phyloP scores from a whole-genome alignment of 2,888 invertebrate species.

The Drosophila planitibia region DNA sequence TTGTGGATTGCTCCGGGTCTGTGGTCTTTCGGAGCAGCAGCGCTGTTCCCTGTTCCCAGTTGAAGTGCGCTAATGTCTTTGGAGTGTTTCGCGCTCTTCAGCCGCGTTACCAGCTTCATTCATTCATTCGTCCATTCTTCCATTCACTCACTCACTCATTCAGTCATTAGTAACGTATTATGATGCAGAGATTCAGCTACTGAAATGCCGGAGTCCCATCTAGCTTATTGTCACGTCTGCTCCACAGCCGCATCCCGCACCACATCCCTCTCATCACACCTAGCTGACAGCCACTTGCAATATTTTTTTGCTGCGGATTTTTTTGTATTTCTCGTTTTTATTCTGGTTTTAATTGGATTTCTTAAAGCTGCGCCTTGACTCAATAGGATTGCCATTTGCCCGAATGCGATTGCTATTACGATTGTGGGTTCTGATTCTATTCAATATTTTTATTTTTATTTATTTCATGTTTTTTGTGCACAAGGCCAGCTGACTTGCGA shows the following conservation, averaged over 20 bases:
- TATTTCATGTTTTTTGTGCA: neutral
- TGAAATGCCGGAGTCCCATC: constrained; percentile 35
- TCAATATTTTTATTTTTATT: neutral
- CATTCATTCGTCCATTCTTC: constrained; percentile 18
- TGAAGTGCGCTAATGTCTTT: constrained; percentile 84
- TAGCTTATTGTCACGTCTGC: constrained; percentile 59
- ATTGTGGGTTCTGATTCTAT: constrained; percentile 14
- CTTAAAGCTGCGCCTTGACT: constrained; percentile 77
- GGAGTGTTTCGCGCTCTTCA: constrained; percentile 81
- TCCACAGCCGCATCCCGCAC: constrained; percentile 1
- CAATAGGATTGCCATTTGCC: constrained; percentile 71
- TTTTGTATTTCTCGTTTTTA: constrained; percentile 13
- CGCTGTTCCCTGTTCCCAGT: neutral
- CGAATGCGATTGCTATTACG: constrained; percentile 58
- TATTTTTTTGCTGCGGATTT: constrained; percentile 16
- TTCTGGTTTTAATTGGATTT: constrained; percentile 70
- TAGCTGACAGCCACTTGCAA: constrained; percentile 28
- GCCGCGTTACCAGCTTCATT: constrained; percentile 34
- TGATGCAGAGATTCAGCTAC: constrained; percentile 67
- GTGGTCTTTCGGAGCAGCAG: neutral
- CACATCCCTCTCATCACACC: neutral
- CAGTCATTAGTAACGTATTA: constrained; percentile 68
- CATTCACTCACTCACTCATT: constrained; percentile 28
- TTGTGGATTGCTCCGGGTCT: constrained; percentile 10
- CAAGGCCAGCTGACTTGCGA: neutral